Conservation (phyloP, 2,797 vertebrate genomes). For the Psittacula echo region DNA sequence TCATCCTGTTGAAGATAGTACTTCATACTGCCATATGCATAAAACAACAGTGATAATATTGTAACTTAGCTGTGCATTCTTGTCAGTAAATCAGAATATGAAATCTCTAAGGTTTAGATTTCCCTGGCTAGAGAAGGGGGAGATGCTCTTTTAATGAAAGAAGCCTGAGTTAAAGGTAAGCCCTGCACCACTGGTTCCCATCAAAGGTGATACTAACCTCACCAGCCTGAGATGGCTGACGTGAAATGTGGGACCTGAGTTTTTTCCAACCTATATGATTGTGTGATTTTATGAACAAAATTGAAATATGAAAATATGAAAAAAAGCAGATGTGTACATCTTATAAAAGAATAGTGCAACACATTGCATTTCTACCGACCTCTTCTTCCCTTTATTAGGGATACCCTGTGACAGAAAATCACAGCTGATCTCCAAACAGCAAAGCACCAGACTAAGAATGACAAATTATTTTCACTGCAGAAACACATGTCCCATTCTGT, state of each 20-base stretch:
- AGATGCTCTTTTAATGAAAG: neutral
- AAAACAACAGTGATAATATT: neutral
- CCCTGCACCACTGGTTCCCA: neutral
- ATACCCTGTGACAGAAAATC: neutral
- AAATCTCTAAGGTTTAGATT: neutral
- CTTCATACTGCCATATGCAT: neutral
- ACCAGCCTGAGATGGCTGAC: neutral
- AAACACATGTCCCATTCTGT: neutral
- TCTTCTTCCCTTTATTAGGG: neutral
- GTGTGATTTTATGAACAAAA: neutral
- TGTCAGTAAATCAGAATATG: neutral
- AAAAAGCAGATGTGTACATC: neutral
- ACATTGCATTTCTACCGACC: neutral
- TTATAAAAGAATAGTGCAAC: neutral
- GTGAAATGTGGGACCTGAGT: neutral
- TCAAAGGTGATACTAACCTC: neutral
- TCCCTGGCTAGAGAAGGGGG: rapidly evolving
- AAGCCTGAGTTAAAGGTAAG: neutral
- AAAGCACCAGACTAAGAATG: neutral
- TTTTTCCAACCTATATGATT: neutral
- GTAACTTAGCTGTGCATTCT: neutral
- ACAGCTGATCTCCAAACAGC: neutral
- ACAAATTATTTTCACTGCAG: neutral
- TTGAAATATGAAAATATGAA: no score
- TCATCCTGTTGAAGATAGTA: neutral